A percentile compares a stretch with the other conserved stretches of the same genome.
Evolutionary conservation across 2,113 vertebrate genomes (phyloP).

Genomic region (Seriola rivoliana): DNA sequence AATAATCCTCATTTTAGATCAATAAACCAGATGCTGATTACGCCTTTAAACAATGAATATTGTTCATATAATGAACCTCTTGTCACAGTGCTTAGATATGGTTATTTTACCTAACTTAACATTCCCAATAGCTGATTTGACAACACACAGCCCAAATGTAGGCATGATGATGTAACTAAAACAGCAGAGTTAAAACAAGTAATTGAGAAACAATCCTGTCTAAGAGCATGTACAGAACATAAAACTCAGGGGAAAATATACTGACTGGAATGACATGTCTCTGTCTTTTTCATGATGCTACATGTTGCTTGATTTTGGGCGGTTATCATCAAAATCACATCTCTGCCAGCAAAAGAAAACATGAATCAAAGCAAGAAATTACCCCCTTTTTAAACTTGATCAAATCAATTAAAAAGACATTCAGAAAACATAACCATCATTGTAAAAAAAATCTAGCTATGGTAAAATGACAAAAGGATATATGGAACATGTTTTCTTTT

Average conservation of each 20-base stretch:
- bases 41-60: slow-evolving; percentile 60
- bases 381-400: slow-evolving; percentile 32
- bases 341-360: slow-evolving; percentile 43
- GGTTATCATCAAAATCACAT: slow-evolving; percentile 47
- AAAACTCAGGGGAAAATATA: slow-evolving; percentile 21
- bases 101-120: slow-evolving; percentile 66
- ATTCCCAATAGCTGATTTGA: slow-evolving; percentile 69
- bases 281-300: slow-evolving; percentile 71
- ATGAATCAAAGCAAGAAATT: slow-evolving; percentile 45
- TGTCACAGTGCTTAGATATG: slow-evolving; percentile 94
- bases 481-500: slow-evolving; percentile 41
- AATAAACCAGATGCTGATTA: slow-evolving; percentile 66
- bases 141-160: slow-evolving; percentile 80
- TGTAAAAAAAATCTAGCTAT: slow-evolving; percentile 50
- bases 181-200: slow-evolving; percentile 53
- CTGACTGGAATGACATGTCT: slow-evolving; percentile 26
- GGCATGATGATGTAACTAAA: slow-evolving; percentile 65
- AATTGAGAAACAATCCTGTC: slow-evolving; percentile 17
- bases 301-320: slow-evolving; percentile 80
- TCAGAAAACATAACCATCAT: slow-evolving; percentile 53
- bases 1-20: slow-evolving; percentile 49
- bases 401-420: slow-evolving; percentile 36
- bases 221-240: slow-evolving; percentile 40
- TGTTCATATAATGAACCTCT: slow-evolving; percentile 70
- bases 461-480: slow-evolving; percentile 41